Evolutionary conservation across 1,140 invertebrate species (phyloP), one percentile per base, ranked within the genome.

Genomic region (Drosophila azteca): DNA sequence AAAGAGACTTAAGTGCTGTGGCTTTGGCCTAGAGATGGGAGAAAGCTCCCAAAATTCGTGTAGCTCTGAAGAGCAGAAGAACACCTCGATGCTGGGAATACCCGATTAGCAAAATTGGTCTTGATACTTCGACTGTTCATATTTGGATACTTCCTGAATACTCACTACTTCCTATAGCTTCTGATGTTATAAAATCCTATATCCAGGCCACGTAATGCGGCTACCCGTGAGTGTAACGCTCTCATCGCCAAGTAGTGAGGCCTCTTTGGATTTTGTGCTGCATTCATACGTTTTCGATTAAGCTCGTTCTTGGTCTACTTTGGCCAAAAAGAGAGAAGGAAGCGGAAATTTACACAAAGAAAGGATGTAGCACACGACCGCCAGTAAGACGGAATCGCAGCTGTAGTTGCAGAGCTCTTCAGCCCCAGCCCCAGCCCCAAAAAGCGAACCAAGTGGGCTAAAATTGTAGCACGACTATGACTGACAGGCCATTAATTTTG

Each of bases 401-500:
- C 63, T 77, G 50, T 65, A 53, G 73, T 63, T 52, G 67, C 43
- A 67, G 39, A 39, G 52, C n/a, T 20, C 17, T 20, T 1, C 17
- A 20, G 17, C 17, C 17, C 17, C 17, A 20, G 17, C 17, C 17
- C 17, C 17, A 20, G 1, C 17, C 17, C 52, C 55, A 20, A 17
- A 22, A 50, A 45, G 29, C 35, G 22, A 35, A 41, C 41, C 69
- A 64, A 73, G 69, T 73, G 69, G 69, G 71, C 70, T 58, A 44
- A 74, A 65, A 64, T 74, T 74, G 71, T 76, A 73, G 58, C 65
- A 66, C 75, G 61, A 59, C 55, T 75, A 81, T 85, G 82, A 85
- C 82, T 87, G 82, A 85, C 82, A 85, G 82, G 74, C 82, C 82
- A 85, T 85, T 85, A 85, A 85, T 85, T 82, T 85, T 85, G 82